These are phyloP conservation scores for Pollenia griseotomentosa DNA, from an alignment of 2,888 invertebrate genomes.

Conservation along the genomic window DNA sequence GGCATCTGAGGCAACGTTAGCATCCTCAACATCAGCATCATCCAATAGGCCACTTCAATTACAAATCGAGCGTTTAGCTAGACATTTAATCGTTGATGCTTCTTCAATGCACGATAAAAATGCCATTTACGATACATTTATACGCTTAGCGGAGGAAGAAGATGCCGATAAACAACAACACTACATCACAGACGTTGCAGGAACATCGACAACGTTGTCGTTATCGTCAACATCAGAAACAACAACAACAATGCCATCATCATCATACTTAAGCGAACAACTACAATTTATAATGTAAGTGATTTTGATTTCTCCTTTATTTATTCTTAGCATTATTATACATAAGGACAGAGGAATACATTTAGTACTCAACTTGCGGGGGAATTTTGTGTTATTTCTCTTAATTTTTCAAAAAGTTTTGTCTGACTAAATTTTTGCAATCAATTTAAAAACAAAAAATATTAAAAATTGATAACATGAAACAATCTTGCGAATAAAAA, in stretches of 20 bases:
- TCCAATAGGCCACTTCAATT: slow-evolving; percentile 77
- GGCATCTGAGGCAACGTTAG: slow-evolving; percentile 37
- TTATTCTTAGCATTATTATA: slow-evolving; percentile 16
- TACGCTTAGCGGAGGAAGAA: slow-evolving; percentile 70
- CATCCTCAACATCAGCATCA: slow-evolving; percentile 40
- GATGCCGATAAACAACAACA: slow-evolving; percentile 69
- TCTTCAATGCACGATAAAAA: slow-evolving; percentile 75
- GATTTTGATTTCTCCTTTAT: slow-evolving; percentile 65
- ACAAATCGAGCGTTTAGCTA: slow-evolving; percentile 79
- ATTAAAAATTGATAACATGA: too few relatives aligned
- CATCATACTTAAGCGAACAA: slow-evolving; percentile 69
- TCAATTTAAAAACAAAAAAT: too few relatives aligned
- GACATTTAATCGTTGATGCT: slow-evolving; percentile 73
- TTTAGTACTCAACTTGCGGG: too few relatives aligned
- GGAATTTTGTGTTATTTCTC: background rate
- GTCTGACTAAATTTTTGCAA: too few relatives aligned
- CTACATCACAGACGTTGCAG: slow-evolving; percentile 23
- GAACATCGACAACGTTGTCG: slow-evolving; percentile 56
- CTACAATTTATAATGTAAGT: slow-evolving; percentile 76
- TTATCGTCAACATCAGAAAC: slow-evolving; percentile 15
- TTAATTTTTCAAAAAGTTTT: too few relatives aligned
- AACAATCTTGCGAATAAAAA: too few relatives aligned
- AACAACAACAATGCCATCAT: slow-evolving; percentile 63
- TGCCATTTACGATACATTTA: slow-evolving; percentile 77
- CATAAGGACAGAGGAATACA: background rate